These are phyloP conservation scores for Struthio camelus DNA, from an alignment of 2,113 vertebrate genomes.

Conservation along the genomic window DNA sequence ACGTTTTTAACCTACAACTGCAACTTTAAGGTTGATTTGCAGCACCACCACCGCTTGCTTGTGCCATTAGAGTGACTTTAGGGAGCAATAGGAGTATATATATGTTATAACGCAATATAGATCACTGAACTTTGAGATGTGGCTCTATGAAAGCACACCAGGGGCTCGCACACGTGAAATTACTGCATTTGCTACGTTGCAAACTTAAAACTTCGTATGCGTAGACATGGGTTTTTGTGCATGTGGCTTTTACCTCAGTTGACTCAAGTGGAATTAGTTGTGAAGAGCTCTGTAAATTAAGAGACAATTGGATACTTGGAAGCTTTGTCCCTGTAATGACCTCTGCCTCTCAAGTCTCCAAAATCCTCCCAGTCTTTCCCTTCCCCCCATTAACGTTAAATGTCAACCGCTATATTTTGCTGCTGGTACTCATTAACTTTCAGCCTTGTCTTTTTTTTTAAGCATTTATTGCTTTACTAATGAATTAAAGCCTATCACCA, in stretches of 20 bases:
- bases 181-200: background rate
- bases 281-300: constrained; percentile 17
- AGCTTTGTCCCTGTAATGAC: background rate
- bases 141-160: background rate
- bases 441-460: constrained; percentile 31
- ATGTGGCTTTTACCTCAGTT: background rate
- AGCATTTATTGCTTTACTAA: constrained; percentile 20
- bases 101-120: background rate
- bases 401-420: constrained; percentile 54
- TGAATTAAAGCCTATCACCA: constrained; percentile 8
- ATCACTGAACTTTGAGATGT: background rate
- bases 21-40: background rate
- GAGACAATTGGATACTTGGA: background rate
- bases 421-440: constrained; percentile 50
- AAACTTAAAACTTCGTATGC: background rate
- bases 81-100: background rate
- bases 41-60: background rate
- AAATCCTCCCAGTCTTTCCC: background rate
- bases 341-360: constrained; percentile 13
- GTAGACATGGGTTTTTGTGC: background rate
- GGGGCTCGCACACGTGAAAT: background rate
- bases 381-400: background rate
- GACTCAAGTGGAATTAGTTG: background rate
- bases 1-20: background rate
- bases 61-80: background rate